phyloP scores from a whole-genome alignment of 1,140 invertebrate genomes.

The Belonocnema kinseyi region DNA sequence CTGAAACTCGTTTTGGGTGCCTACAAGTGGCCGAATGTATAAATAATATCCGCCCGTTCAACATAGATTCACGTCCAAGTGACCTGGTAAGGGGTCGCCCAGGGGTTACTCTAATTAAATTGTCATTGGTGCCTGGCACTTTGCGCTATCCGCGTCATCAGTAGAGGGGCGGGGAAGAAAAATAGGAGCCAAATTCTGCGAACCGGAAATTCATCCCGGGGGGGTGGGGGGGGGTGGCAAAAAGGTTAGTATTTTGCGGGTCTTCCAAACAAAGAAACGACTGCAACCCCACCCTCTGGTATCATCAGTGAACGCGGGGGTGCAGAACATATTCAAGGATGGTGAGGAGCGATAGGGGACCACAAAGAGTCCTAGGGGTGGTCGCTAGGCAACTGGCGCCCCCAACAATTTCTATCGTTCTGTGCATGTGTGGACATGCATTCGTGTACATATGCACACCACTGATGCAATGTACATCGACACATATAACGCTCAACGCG shows the following conservation, averaged over 20 bases:
- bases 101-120: constrained; percentile 49
- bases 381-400: constrained; percentile 72
- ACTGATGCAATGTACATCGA: constrained; percentile 25
- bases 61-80: constrained; percentile 42
- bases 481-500: neutral
- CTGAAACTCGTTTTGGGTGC: constrained; percentile 28
- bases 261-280: constrained; percentile 50
- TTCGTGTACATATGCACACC: constrained; percentile 34
- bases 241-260: constrained; percentile 52
- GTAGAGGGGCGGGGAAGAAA: neutral
- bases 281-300: constrained; percentile 29
- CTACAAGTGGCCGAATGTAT: constrained; percentile 29
- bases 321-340: constrained; percentile 25
- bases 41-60: constrained; percentile 35
- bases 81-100: constrained; percentile 41
- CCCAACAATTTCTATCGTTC: constrained; percentile 39
- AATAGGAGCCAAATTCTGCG: neutral
- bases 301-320: constrained; percentile 23
- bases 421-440: constrained; percentile 41
- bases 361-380: constrained; percentile 52
- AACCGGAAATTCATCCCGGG: neutral
- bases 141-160: constrained; percentile 8
- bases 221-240: constrained; percentile 16
- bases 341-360: constrained; percentile 37
- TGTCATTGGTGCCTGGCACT: constrained; percentile 42